phyloP scores from a whole-genome alignment of 2,797 vertebrate genomes.

The Potorous gilbertii region DNA sequence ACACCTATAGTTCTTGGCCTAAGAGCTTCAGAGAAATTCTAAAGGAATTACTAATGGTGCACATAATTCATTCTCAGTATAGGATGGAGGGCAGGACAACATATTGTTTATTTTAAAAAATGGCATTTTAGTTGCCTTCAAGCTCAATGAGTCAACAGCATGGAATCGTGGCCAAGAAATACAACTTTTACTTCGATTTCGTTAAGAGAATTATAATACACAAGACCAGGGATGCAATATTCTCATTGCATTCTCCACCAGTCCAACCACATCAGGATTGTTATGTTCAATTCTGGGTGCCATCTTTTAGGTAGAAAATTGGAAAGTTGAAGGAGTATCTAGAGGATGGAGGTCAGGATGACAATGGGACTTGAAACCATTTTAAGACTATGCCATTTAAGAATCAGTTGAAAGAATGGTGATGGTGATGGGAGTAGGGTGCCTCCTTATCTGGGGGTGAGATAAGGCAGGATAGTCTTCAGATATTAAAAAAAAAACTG shows the following conservation, averaged over 20 bases:
- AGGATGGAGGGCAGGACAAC: not conserved
- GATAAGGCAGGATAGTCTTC: not conserved
- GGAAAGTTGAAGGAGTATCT: not conserved
- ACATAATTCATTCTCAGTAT: not conserved
- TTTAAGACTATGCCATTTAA: not conserved
- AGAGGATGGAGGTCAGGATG: not conserved
- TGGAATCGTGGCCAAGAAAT: not conserved
- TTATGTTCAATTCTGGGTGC: not conserved
- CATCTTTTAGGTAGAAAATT: not conserved
- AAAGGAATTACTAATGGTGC: not conserved
- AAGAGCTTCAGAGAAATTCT: not conserved
- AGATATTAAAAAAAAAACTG: not conserved
- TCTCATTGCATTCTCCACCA: not conserved
- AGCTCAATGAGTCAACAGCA: not conserved
- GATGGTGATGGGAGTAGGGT: not conserved
- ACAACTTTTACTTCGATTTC: not conserved
- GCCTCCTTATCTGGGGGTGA: not conserved
- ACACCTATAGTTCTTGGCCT: not conserved
- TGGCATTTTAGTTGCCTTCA: not conserved
- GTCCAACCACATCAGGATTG: not conserved
- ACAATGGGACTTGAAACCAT: not conserved
- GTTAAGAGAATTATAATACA: not conserved
- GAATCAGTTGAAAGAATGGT: not conserved
- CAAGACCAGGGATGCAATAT: not conserved
- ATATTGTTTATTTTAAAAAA: not conserved